Evolutionary conservation across 2,797 vertebrate genomes (phyloP).

Genomic region (Pseudochaenichthys georgianus): DNA sequence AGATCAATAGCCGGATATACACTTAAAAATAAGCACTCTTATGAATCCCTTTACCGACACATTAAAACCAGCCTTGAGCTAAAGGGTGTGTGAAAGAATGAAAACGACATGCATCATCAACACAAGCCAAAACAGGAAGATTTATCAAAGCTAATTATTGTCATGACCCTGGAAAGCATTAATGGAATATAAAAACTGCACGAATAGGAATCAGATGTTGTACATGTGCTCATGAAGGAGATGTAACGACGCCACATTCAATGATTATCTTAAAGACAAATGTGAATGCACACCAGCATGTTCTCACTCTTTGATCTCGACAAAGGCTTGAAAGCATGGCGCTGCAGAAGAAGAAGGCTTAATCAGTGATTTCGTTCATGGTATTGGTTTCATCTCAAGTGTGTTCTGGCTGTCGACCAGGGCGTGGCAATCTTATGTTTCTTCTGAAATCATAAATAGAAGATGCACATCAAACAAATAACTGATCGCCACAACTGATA

Average conservation of each 20-base stretch:
- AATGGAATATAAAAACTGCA: not conserved
- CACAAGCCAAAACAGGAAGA: slow-evolving; percentile 30
- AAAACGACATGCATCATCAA: slow-evolving; percentile 27
- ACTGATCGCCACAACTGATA: not conserved
- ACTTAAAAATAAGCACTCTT: not conserved
- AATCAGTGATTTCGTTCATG: slow-evolving; percentile 10
- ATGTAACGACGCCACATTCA: not conserved
- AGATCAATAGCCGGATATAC: slow-evolving; percentile 29
- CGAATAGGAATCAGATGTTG: slow-evolving; percentile 6
- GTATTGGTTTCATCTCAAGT: not conserved
- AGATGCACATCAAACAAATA: not conserved
- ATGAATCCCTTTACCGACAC: not conserved
- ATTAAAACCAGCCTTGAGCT: slow-evolving; percentile 39
- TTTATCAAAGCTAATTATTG: slow-evolving; percentile 37
- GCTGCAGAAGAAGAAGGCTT: not conserved
- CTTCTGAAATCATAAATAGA: slow-evolving; percentile 2
- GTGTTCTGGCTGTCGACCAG: not conserved
- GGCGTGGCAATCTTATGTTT: not conserved
- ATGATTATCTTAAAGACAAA: not conserved
- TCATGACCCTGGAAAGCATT: slow-evolving; percentile 42
- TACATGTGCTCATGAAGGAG: not conserved
- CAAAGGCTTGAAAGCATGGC: slow-evolving; percentile 10
- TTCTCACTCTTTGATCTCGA: not conserved
- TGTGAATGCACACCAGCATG: not conserved
- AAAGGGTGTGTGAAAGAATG: slow-evolving; percentile 18